Evolutionary conservation across 2,797 vertebrate species (phyloP), one percentile per base, ranked within the genome.

Genomic region (Anguilla marmorata): DNA sequence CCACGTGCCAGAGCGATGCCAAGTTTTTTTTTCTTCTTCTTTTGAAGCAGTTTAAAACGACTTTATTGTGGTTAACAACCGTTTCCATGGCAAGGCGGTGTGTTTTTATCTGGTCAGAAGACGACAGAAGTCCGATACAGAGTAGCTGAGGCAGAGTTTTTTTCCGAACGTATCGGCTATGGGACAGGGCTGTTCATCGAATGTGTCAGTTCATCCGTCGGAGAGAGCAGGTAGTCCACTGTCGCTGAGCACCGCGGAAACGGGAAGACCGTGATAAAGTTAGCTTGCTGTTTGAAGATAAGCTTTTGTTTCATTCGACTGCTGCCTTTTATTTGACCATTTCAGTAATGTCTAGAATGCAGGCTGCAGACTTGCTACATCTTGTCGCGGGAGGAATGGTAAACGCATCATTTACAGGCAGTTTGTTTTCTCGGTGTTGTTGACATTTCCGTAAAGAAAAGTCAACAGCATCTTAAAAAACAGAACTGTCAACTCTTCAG

Each of bases 81-180:
- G 95, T 95, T 93, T 87, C 91, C 91, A 92, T 89, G 88, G 88
- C 4, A 86, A 91, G 86, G 5, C 12, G n/a, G 48, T 8, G 41
- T 86, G 69, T 63, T 82, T 84, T 86, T n/a, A 79, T 85, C 19
- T 87, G 41, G 56, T 60, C 79, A 83, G 6, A 82, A 74, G 30
- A 33, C 48, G 48, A 33, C 48, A 50, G 83, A 74, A 74, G 50
- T 63, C 48, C 0, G 27, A 37, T 21, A 63, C 48, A 41, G 56
- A 37, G 41, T 66, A 63, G 33, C 7, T 21, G 37, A 63, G 56
- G 72, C 2, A 6, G 27, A 54, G 8, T 54, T 19, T 72, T 7
- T 7, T 21, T 2, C 1, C n/a, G 48, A 16, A 52, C 12, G 11
- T 16, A 24, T 83, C 19, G 2, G 37, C 66, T 37, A 95, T 94